Evolutionary conservation across 1,140 invertebrate genomes (phyloP).

Genomic region (Drosophila sechellia): DNA sequence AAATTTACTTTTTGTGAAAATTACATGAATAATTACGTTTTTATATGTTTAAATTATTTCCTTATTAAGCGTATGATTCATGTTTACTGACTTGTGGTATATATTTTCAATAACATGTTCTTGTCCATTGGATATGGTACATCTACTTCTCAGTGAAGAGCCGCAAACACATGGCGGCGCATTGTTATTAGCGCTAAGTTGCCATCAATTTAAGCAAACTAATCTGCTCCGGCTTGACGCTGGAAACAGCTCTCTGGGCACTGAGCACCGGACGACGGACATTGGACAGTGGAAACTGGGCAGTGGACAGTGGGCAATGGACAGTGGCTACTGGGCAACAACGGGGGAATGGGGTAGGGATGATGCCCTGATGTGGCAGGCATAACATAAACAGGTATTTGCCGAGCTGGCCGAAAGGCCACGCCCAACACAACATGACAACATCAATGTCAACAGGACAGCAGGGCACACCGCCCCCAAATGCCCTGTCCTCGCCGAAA

Average conservation of each 20-base stretch:
- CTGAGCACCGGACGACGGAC: constrained; percentile 1
- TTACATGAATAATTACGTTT: no score
- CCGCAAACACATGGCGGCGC: constrained; percentile 24
- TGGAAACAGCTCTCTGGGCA: constrained; percentile 8
- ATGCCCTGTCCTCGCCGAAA: constrained; percentile 35
- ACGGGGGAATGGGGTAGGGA: not conserved
- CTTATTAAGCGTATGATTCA: no score
- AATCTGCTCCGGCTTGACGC: constrained; percentile 58
- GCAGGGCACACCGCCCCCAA: constrained; percentile 48
- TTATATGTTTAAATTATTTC: no score
- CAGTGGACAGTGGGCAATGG: constrained; percentile 5
- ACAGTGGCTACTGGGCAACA: constrained; percentile 4
- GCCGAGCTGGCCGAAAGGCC: constrained; percentile 60
- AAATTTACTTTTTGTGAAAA: not conserved
- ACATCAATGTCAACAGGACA: constrained; percentile 70
- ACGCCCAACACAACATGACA: constrained; percentile 57
- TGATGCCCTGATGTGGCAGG: constrained; percentile 40
- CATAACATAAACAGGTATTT: constrained; percentile 79
- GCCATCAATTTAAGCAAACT: constrained; percentile 81
- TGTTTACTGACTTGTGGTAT: no score
- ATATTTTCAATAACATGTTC: not conserved
- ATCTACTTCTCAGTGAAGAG: constrained; percentile 18
- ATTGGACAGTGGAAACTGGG: constrained; percentile 5
- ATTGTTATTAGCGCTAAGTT: constrained; percentile 78
- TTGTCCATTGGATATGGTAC: not conserved